Conservation (phyloP, 2,113 vertebrate species). For the Callopanchax toddi region DNA sequence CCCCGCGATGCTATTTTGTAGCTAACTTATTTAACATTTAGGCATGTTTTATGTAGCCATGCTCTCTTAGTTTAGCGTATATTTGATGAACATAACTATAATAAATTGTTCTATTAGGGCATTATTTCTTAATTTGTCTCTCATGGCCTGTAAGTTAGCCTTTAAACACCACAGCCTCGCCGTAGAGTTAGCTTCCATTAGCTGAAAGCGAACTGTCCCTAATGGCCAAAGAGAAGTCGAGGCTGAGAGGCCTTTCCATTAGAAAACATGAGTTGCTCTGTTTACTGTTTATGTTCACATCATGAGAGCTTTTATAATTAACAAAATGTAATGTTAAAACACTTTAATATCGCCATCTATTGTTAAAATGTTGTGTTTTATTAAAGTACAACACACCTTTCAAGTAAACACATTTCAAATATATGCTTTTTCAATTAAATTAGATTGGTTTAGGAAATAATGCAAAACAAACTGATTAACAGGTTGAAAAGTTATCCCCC, state of each 20-base stretch:
- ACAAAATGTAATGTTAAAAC: too few species aligned
- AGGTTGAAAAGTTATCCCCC: too few species aligned
- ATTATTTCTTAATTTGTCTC: constrained; percentile 1
- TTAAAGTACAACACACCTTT: too few species aligned
- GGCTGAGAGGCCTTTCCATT: constrained; percentile 62
- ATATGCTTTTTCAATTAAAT: too few species aligned
- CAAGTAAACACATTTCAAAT: too few species aligned
- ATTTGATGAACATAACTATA: neutral
- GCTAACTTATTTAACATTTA: constrained; percentile 43
- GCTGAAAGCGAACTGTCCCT: constrained; percentile 57
- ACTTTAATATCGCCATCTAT: too few species aligned
- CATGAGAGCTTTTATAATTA: too few species aligned
- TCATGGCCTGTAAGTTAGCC: constrained; percentile 66
- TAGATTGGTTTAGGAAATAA: too few species aligned
- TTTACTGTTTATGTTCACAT: too few species aligned
- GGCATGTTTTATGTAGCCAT: neutral
- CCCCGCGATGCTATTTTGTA: constrained; percentile 22
- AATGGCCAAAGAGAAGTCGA: constrained; percentile 58
- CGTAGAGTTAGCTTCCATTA: constrained; percentile 72
- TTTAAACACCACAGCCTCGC: constrained; percentile 67
- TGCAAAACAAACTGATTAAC: too few species aligned
- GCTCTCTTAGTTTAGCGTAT: neutral
- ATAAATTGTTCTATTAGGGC: neutral
- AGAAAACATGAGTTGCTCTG: too few species aligned
- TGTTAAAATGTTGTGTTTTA: too few species aligned